Conservation (phyloP, 2,888 invertebrate species). For the Pantelozetes paolii region DNA sequence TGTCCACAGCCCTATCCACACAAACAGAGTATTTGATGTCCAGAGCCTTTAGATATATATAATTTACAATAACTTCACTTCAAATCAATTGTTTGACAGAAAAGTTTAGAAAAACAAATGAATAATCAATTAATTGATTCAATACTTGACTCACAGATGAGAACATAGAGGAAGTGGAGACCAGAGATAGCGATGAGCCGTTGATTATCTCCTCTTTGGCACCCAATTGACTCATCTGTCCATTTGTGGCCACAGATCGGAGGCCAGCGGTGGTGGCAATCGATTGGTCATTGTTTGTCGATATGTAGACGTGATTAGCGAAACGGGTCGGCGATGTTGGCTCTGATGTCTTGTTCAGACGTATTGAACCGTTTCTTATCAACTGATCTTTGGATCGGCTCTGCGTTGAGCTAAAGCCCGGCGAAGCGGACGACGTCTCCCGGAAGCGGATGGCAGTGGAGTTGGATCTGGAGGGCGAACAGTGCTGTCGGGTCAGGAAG, state of each 20-base stretch:
- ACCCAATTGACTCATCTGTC: not conserved
- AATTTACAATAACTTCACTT: no score
- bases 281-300: not conserved
- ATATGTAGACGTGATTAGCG: not conserved
- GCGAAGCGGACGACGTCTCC: conserved; percentile 38
- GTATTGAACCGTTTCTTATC: conserved; percentile 24
- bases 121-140: no score
- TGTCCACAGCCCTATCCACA: no score
- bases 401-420: not conserved
- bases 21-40: no score
- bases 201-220: not conserved
- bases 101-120: no score
- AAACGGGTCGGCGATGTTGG: not conserved
- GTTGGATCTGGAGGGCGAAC: conserved; percentile 30
- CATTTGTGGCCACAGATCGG: not conserved
- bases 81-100: not conserved
- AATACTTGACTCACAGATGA: conserved; percentile 24
- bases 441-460: conserved; percentile 8
- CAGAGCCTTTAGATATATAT: no score
- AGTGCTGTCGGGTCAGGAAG: conserved; percentile 12
- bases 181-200: conserved; percentile 40
- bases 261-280: not conserved
- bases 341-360: not conserved
- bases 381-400: conserved; percentile 6
- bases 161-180: conserved; percentile 41